Evolutionary conservation across 2,888 invertebrate species (phyloP).

Genomic region (Tinea semifulvella): DNA sequence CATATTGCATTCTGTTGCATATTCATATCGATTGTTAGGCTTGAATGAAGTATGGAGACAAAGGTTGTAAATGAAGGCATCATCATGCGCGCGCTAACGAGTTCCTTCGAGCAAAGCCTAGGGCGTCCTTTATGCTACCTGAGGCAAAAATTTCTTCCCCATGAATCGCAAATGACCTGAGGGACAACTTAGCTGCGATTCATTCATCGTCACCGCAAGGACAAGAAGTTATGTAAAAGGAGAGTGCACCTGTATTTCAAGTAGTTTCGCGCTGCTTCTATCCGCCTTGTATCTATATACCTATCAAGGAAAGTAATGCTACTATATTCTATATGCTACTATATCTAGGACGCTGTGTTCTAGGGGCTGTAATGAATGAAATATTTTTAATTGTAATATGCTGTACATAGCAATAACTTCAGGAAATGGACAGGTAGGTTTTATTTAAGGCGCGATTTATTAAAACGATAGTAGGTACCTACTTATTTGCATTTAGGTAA

Average conservation of each 20-base stretch:
- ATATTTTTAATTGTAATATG: too few relatives aligned
- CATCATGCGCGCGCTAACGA: conserved; percentile 29
- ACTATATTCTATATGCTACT: too few relatives aligned
- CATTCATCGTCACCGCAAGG: conserved; percentile 39
- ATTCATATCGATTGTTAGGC: conserved; percentile 6
- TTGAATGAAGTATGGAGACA: conserved; percentile 7
- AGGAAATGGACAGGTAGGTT: too few relatives aligned
- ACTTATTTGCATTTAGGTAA: too few relatives aligned
- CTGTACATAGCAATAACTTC: too few relatives aligned
- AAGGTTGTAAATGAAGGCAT: conserved; percentile 12
- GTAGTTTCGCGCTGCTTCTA: background rate
- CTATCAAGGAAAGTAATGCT: conserved; percentile 1
- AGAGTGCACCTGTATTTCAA: background rate
- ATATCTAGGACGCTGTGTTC: too few relatives aligned
- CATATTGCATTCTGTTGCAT: background rate
- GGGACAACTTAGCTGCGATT: conserved; percentile 67
- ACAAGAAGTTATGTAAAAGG: conserved; percentile 2
- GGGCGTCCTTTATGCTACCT: conserved; percentile 61
- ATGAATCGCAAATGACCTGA: conserved; percentile 67
- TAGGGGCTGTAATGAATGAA: too few relatives aligned
- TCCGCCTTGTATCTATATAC: too few relatives aligned
- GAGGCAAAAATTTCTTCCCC: conserved; percentile 61
- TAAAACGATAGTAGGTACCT: too few relatives aligned
- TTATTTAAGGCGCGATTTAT: too few relatives aligned
- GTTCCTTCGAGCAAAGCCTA: conserved; percentile 52